Evolutionary conservation across 1,140 invertebrate genomes (phyloP), one percentile per base, ranked within the genome.

Genomic region (Papilio glaucus): DNA sequence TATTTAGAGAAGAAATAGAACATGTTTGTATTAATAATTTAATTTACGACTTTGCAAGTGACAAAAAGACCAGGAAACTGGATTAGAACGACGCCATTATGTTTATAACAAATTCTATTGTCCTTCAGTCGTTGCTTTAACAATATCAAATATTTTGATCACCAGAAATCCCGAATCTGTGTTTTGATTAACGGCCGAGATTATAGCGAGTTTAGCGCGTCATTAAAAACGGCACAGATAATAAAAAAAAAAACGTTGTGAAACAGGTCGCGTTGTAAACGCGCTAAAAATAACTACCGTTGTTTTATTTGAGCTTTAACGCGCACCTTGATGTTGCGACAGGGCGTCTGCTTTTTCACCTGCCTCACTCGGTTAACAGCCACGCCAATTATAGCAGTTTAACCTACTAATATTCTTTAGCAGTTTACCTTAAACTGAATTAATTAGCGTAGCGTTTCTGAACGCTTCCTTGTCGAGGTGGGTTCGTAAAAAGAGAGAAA

Each of bases 211-310:
- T 83, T 83, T 78, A 79, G 76, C 76, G 63, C 72, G 74, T 76
- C 79, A 74, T 83, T 78, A 81, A 83, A 74, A 69, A 65, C 71
- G 68, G 18, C 69, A 67, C 65, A 81, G 78, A 82, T 83, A 77
- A 79, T 81, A 83, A 82, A 83, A 81, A 83, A n/a, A 72, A 76
- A 80, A 77, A 73, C 72, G 76, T 73, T 78, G 76, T 74, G 77
- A 79, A 80, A 79, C 77, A 73, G 73, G 79, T 76, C 73, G 72
- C 76, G 71, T 53, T 41, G 76, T 85, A 79, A 75, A 80, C 72
- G 61, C 57, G 60, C 74, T 77, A 78, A 77, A 78, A 81, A 78
- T 78, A 77, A 69, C 71, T 71, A 33, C 67, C 70, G 75, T 79
- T 78, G 73, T 75, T 77, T 72, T 73, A 68, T 77, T 77, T 76